Evolutionary conservation across 2,888 invertebrate genomes (phyloP).

Genomic region (Rosalia funebris): DNA sequence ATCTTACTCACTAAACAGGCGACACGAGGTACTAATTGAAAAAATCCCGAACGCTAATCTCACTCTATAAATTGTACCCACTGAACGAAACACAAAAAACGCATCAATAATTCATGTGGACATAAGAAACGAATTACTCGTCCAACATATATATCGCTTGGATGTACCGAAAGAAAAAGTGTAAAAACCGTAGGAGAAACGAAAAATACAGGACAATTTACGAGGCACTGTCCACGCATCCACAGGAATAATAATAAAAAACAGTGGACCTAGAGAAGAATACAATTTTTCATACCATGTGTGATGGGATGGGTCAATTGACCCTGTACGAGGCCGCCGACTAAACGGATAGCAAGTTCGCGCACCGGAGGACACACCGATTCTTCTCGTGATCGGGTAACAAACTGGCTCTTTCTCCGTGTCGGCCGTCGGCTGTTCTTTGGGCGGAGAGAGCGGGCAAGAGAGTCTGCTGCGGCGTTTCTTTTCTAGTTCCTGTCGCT

Average conservation of each 20-base stretch:
- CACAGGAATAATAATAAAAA: not conserved
- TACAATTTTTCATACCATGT: slow-evolving; percentile 15
- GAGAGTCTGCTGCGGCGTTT: not conserved
- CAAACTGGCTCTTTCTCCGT: slow-evolving; percentile 5
- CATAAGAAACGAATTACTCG: not conserved
- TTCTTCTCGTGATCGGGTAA: not conserved
- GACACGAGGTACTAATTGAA: no score
- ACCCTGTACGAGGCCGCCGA: not conserved
- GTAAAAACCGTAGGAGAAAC: not conserved
- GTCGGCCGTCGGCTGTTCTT: not conserved
- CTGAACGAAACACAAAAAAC: no score
- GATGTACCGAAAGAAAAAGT: not conserved
- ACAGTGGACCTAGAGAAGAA: not conserved
- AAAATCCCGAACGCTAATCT: no score
- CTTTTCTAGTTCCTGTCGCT: not conserved
- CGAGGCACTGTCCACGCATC: no score
- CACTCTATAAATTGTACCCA: no score
- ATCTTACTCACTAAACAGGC: no score
- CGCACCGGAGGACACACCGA: no score
- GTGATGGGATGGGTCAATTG: not conserved
- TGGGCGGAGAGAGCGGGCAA: not conserved
- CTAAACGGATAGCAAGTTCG: no score
- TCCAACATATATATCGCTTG: no score
- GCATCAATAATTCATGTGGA: not conserved
- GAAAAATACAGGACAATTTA: no score